These are phyloP conservation scores for Dasypogon diadema DNA, from an alignment of 2,888 invertebrate genomes.

Conservation along the genomic window DNA sequence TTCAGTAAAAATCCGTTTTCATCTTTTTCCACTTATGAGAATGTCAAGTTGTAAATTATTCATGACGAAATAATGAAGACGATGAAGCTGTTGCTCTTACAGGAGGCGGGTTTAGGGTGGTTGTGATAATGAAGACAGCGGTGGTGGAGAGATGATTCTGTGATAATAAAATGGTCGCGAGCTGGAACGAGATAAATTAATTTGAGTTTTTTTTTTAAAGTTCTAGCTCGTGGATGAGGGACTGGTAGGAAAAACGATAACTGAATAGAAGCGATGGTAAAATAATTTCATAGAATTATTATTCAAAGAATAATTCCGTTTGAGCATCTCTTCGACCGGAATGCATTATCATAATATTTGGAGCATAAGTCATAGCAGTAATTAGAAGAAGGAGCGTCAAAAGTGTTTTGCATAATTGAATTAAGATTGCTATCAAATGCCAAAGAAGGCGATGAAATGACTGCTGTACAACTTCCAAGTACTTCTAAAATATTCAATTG, in stretches of 20 bases:
- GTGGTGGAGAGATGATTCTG: background rate
- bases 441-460: background rate
- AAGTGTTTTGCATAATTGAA: conserved; percentile 13
- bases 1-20: background rate
- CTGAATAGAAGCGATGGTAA: conserved; percentile 9
- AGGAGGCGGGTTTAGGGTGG: background rate
- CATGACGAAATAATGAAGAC: conserved; percentile 14
- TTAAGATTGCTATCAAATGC: background rate
- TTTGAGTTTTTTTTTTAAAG: background rate
- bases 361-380: background rate
- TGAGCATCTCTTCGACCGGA: conserved; percentile 44
- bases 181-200: conserved; percentile 10
- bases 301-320: conserved; percentile 46
- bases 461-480: background rate
- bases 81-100: background rate
- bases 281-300: too few relatives aligned
- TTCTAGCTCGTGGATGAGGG: background rate
- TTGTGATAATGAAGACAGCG: background rate
- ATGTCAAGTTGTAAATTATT: conserved; percentile 5
- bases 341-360: conserved; percentile 52
- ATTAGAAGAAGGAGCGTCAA: background rate
- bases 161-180: conserved; percentile 5
- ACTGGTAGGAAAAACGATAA: background rate
- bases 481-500: too few relatives aligned
- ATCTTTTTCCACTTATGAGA: conserved; percentile 8